Base-by-base conservation (phyloP, 2,888 invertebrate genomes). In the Meiosimyza platycephala region DNA sequence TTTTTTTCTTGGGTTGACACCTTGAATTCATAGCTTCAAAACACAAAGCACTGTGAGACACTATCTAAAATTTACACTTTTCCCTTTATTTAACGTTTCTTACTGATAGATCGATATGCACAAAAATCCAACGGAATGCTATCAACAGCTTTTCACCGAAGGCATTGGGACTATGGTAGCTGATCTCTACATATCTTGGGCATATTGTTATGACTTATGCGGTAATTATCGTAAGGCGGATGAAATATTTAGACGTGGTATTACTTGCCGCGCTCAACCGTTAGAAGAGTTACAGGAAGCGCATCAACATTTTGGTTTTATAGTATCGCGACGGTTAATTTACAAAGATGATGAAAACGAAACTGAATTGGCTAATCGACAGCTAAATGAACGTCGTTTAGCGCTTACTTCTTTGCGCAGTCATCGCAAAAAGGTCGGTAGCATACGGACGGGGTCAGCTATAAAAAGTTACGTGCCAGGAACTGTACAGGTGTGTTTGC, bases 151-250 rank as follows among this genome's bases (percentile, higher is more conserved):
- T 83, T 93, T 93, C 81, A 92, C 91, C 77, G 92, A 92, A 84
- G 94, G 94, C 50, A 91, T 97, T 79, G 96, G 96, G 47, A 91
- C 91, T 47, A 92, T 93, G 87, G 91, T 95, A 76, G 92, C 96
- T 0, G 92, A 93, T 79, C 93, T 97, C 83, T 98, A 97, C 84
- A 91, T 93, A 79, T 93, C 94, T 13, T 97, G 97, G 96, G 95
- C 97, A 0, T 94, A 93, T 83, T 94, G 94, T 80, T 92, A 95
- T 80, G 97, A 97, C 85, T 91, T 92, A 77, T 89, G 90, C 63
- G 93, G 93, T 40, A 95, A 97, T 88, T 92, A 91, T 80, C 93
- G 93, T 83, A 92, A 92, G 82, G 97, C 97, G 0, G 93, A 96
- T 85, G 90, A 92, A 79, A 92, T 97, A 33, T 95, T 94, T 83